These are phyloP conservation scores for Riparia riparia DNA, from an alignment of 2,113 vertebrate species.

Conservation along the genomic window DNA sequence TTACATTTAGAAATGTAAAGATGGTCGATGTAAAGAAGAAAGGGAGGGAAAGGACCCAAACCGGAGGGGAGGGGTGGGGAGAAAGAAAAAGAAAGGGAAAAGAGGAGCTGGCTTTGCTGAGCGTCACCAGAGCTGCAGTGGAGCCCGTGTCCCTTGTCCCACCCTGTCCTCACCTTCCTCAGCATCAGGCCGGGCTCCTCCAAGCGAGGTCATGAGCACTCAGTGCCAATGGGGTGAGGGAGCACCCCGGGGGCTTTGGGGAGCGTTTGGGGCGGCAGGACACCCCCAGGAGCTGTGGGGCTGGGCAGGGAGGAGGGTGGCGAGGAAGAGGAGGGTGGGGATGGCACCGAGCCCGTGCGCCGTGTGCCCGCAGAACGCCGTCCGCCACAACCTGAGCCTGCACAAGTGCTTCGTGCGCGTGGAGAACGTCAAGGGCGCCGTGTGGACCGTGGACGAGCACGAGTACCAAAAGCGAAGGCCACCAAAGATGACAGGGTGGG, in stretches of 20 bases:
- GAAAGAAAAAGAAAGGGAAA: background rate
- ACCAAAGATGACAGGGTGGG: constrained; percentile 99
- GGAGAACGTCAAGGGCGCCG: constrained; percentile 98
- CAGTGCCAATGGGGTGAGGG: no score
- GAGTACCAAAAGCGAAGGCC: constrained; percentile 99
- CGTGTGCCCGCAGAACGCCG: constrained; percentile 85
- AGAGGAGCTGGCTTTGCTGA: background rate
- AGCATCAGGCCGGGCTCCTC: fast-evolving
- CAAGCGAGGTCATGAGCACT: fast-evolving
- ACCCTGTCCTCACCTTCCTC: background rate
- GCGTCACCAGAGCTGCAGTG: background rate
- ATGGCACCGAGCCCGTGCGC: fast-evolving
- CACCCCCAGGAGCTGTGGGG: fast-evolving
- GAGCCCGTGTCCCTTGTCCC: background rate
- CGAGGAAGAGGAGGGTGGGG: background rate
- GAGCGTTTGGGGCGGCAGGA: fast-evolving
- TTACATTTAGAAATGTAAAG: constrained; percentile 81
- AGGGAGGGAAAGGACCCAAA: constrained; percentile 49
- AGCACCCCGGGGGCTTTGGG: background rate
- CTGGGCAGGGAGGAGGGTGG: background rate
- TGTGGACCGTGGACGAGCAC: constrained; percentile 98
- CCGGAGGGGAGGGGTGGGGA: background rate
- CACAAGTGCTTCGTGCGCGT: constrained; percentile 99
- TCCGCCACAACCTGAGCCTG: constrained; percentile 99
- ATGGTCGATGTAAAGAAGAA: constrained; percentile 67